Conservation (phyloP, 2,888 invertebrate species). For the Orthosia gothica region DNA sequence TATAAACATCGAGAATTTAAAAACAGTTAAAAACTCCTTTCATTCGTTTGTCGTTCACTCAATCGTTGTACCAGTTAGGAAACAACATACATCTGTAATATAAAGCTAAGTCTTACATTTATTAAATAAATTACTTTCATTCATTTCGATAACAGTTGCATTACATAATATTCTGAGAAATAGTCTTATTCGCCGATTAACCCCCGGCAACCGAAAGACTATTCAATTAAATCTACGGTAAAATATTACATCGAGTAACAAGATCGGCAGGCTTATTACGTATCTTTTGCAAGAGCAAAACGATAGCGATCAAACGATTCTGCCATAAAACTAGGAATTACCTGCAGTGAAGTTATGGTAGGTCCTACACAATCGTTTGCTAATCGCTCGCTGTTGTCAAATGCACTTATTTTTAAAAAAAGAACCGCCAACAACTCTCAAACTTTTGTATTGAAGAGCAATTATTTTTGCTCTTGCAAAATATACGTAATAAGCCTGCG, state of each 20-base stretch:
- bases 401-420: no score
- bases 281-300: no score
- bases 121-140: conserved; percentile 36
- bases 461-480: no score
- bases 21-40: not conserved
- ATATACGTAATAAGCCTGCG: no score
- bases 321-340: no score
- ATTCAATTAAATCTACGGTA: conserved; percentile 3
- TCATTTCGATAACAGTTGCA: conserved; percentile 37
- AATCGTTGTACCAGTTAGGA: conserved; percentile 3
- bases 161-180: conserved; percentile 12
- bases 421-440: no score
- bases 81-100: conserved; percentile 27
- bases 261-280: no score
- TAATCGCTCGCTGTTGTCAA: no score
- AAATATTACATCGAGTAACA: not conserved
- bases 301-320: no score
- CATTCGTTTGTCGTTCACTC: conserved; percentile 8
- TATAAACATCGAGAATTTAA: not conserved
- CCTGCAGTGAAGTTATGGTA: no score
- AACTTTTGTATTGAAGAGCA: no score
- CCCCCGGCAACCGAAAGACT: not conserved
- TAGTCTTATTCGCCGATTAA: conserved; percentile 16
- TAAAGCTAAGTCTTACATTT: conserved; percentile 33
- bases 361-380: no score